Evolutionary conservation across 2,888 invertebrate species (phyloP).

Genomic region (Agrochola litura): DNA sequence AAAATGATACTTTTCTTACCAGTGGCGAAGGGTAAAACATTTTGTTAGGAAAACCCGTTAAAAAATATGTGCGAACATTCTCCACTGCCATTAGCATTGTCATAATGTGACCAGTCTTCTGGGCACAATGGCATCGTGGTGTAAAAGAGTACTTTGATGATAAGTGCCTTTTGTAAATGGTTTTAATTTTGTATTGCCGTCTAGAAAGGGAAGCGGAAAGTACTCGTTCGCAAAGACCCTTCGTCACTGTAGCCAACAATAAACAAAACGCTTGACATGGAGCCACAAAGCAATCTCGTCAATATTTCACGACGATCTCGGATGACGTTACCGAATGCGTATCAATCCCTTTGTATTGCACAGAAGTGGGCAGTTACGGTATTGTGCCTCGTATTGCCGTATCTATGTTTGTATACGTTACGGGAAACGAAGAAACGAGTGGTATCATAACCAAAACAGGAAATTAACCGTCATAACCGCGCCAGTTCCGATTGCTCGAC

Average conservation of each 20-base stretch:
- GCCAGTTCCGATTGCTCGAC: conserved; percentile 48
- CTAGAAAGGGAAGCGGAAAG: conserved; percentile 29
- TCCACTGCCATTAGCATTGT: conserved; percentile 35
- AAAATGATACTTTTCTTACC: conserved; percentile 22
- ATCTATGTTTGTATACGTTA: conserved; percentile 40
- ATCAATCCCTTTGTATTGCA: conserved; percentile 62
- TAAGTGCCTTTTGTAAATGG: conserved; percentile 49
- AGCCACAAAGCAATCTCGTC: conserved; percentile 45
- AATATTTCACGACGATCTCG: conserved; percentile 53
- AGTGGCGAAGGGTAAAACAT: not conserved
- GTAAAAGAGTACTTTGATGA: conserved; percentile 45
- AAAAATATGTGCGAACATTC: conserved; percentile 44
- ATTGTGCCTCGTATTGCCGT: conserved; percentile 23
- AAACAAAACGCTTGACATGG: conserved; percentile 28
- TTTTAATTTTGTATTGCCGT: conserved; percentile 47
- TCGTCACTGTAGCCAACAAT: conserved; percentile 24
- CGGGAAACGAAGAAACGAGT: conserved; percentile 38
- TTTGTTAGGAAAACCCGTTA: not conserved
- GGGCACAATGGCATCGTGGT: conserved; percentile 33
- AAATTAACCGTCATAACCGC: conserved; percentile 60
- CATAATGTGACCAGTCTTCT: conserved; percentile 50
- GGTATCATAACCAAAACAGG: conserved; percentile 60
- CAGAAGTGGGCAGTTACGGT: conserved; percentile 49
- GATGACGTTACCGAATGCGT: conserved; percentile 49
- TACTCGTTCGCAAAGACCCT: conserved; percentile 21